A percentile compares a stretch with the other conserved stretches of the same genome.
Evolutionary conservation across 2,888 invertebrate genomes (phyloP).

Genomic region (Sthenelais limicola): DNA sequence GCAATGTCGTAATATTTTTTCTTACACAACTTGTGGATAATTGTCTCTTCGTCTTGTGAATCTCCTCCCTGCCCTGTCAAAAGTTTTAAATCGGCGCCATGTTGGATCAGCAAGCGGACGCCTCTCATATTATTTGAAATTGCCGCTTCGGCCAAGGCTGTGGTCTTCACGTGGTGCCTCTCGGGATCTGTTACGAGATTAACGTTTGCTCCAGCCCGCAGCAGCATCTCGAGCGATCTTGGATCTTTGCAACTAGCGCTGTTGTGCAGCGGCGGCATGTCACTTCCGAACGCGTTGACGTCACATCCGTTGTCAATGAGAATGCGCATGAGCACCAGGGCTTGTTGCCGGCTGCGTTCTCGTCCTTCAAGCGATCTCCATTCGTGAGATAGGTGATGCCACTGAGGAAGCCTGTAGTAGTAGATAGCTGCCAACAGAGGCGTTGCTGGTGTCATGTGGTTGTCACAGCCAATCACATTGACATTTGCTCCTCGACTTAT

Average conservation of each 20-base stretch:
- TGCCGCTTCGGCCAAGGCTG: slow-evolving; percentile 9
- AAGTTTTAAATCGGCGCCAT: slow-evolving; percentile 13
- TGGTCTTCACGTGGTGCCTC: background rate
- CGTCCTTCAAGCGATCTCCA: background rate
- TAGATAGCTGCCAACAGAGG: slow-evolving; percentile 20
- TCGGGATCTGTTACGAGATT: background rate
- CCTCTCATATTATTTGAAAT: background rate
- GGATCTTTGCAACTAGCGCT: slow-evolving; percentile 20
- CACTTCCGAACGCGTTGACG: slow-evolving; percentile 17
- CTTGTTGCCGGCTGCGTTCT: slow-evolving; percentile 20
- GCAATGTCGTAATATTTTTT: slow-evolving; percentile 12
- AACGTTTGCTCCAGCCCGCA: slow-evolving; percentile 4
- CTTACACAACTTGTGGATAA: no score
- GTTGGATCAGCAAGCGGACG: slow-evolving; percentile 13
- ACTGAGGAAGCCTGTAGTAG: slow-evolving; percentile 23
- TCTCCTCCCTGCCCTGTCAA: no score
- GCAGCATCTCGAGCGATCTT: slow-evolving; percentile 18
- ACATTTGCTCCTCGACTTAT: slow-evolving; percentile 8
- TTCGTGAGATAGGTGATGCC: slow-evolving; percentile 29
- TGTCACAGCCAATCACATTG: slow-evolving; percentile 4
- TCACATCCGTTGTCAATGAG: slow-evolving; percentile 32
- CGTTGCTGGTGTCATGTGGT: slow-evolving; percentile 7
- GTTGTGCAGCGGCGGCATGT: slow-evolving; percentile 27
- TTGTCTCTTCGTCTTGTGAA: no score
- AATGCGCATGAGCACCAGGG: slow-evolving; percentile 27